Evolutionary conservation across 2,888 invertebrate genomes (phyloP).

Genomic region (Auanema freiburgensis): DNA sequence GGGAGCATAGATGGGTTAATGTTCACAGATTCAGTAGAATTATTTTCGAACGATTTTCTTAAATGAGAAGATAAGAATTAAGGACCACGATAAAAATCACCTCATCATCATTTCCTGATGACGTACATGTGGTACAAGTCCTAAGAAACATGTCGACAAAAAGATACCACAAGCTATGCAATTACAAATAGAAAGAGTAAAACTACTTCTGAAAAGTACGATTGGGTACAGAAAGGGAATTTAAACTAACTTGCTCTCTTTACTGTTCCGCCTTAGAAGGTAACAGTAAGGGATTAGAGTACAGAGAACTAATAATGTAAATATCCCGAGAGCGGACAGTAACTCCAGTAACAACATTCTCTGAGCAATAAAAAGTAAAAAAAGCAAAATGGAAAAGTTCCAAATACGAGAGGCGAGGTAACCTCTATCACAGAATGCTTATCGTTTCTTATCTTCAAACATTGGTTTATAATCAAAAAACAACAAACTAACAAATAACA

Average conservation of each 20-base stretch:
- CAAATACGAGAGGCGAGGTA: too few relatives aligned
- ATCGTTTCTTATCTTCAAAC: too few relatives aligned
- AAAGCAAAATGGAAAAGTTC: too few relatives aligned
- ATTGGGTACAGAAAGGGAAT: neutral
- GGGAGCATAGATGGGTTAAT: neutral
- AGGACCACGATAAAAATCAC: constrained; percentile 7
- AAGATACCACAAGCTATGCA: constrained; percentile 72
- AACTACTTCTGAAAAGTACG: constrained; percentile 9
- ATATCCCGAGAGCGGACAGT: too few relatives aligned
- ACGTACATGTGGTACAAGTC: constrained; percentile 69
- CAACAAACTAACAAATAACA: constrained; percentile 9
- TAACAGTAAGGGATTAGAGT: too few relatives aligned
- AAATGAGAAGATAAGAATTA: neutral
- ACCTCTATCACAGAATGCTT: too few relatives aligned
- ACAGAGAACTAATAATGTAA: too few relatives aligned
- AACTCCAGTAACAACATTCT: too few relatives aligned
- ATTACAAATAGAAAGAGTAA: constrained; percentile 47
- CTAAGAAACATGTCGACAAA: constrained; percentile 70
- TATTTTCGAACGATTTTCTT: neutral
- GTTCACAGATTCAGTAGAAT: constrained; percentile 13
- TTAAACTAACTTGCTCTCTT: constrained; percentile 2
- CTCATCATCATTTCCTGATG: constrained; percentile 46
- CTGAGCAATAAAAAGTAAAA: too few relatives aligned
- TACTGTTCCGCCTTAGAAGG: constrained; percentile 3
- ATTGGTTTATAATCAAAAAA: too few relatives aligned